Evolutionary conservation across 2,888 invertebrate genomes (phyloP).

Genomic region (Apantesis nais): DNA sequence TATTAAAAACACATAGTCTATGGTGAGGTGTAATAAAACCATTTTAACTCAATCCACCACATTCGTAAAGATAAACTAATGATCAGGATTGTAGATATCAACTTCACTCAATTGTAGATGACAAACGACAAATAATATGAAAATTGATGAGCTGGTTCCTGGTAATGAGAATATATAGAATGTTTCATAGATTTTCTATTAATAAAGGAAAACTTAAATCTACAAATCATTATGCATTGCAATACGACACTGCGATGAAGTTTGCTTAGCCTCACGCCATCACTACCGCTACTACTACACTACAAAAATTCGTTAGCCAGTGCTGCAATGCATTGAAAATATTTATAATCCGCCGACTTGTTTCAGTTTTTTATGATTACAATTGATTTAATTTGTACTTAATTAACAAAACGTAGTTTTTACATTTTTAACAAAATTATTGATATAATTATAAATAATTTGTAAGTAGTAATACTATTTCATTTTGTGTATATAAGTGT

Average conservation of each 20-base stretch:
- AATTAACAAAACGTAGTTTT: too few relatives aligned
- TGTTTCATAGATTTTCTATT: background rate
- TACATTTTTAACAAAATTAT: background rate
- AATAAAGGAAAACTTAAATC: slow-evolving; percentile 22
- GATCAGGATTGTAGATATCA: background rate
- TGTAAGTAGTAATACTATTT: background rate
- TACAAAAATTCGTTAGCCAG: slow-evolving; percentile 31
- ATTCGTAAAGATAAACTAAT: background rate
- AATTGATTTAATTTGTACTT: too few relatives aligned
- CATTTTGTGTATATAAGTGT: background rate
- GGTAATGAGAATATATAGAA: background rate
- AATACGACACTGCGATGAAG: slow-evolving; percentile 43
- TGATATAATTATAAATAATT: background rate
- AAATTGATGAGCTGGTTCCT: background rate
- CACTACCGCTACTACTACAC: slow-evolving; percentile 34
- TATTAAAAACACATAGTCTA: background rate
- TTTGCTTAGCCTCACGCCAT: slow-evolving; percentile 33
- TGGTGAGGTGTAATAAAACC: background rate
- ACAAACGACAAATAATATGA: too few relatives aligned
- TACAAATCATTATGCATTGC: slow-evolving; percentile 36
- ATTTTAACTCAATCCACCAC: background rate
- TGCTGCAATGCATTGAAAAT: slow-evolving; percentile 32
- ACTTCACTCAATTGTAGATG: too few relatives aligned
- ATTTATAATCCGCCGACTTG: slow-evolving; percentile 3
- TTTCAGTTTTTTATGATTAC: background rate